Evolutionary conservation across 2,888 invertebrate genomes (phyloP), one percentile per base, ranked within the genome.

Genomic region (Nesidiocoris tenuis): DNA sequence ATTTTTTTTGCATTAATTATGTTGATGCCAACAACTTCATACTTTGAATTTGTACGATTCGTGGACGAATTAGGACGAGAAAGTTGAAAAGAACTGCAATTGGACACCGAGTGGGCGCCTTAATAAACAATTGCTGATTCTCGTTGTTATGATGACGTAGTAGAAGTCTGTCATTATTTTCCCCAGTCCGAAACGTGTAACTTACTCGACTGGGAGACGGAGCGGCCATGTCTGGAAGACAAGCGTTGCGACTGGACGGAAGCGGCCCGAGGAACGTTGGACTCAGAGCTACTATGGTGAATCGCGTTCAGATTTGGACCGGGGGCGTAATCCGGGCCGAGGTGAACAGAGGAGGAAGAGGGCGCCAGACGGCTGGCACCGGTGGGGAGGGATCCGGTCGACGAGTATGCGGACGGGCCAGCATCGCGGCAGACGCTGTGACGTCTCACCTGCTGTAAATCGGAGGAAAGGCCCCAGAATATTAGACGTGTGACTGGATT

Each of bases 211-310:
- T 74, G 74, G 18, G 76, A 76, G 17, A 70, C 24, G 17, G 76
- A 70, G 39, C 74, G 61, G 16, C 18, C 17, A 22, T 67, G 72
- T 25, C 63, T 55, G 76, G 54, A 66, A 21, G 61, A 25, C 64
- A 57, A 39, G 19, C 70, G 70, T 71, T 74, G 23, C 55, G 22
- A 19, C 12, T 61, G 72, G 23, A 61, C 24, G n/a, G 67, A 61
- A 16, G 77, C 64, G 1, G 79, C 77, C 17, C 78, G 61, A 21
- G 77, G 77, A 12, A 86, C 81, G 67, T 84, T 83, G 7, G 86
- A 85, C 80, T 86, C 86, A 71, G 86, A 86, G 1, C 86, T 86
- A 80, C 86, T 85, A 80, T 85, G 85, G 79, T 84, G 84, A 79
- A 85, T 84, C 80, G 82, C 84, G 82, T 83, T 86, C 81, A 85